Evolutionary conservation across 2,888 invertebrate species (phyloP).

Genomic region (Drosophila mimica): DNA sequence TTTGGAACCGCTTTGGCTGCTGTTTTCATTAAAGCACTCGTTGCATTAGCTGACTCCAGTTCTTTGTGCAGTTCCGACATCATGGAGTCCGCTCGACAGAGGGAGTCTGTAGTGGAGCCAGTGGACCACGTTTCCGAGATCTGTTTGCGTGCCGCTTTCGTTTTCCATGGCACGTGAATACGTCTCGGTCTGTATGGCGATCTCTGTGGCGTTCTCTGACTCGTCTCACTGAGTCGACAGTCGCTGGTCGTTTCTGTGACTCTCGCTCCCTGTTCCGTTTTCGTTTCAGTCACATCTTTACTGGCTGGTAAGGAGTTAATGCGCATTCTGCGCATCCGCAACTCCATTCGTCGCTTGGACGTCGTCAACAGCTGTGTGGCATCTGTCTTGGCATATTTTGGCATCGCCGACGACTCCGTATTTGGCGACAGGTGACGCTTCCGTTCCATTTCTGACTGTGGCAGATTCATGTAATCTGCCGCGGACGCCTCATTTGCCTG

Average conservation of each 20-base stretch:
- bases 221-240: neutral
- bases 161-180: slow-evolving; percentile 64
- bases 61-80: neutral
- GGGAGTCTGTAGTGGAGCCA: neutral
- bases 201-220: neutral
- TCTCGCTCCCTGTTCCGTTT: no score
- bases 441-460: slow-evolving; percentile 38
- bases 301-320: slow-evolving; percentile 19
- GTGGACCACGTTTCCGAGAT: slow-evolving; percentile 44
- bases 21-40: neutral
- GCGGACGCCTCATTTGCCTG: slow-evolving; percentile 8
- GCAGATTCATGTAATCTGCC: slow-evolving; percentile 25
- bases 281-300: slow-evolving; percentile 1
- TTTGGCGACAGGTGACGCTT: slow-evolving; percentile 50
- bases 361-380: slow-evolving; percentile 11
- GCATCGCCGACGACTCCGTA: neutral
- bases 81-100: neutral
- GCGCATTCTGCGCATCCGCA: slow-evolving; percentile 34
- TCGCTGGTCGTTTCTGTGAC: neutral
- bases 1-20: slow-evolving; percentile 5
- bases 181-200: slow-evolving; percentile 5
- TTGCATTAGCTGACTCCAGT: neutral
- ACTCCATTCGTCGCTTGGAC: slow-evolving; percentile 26
- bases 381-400: slow-evolving; percentile 30
- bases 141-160: slow-evolving; percentile 75